Percentiles rank a stretch among this genome's conserved stretches.
Evolutionary conservation across 2,888 invertebrate genomes (phyloP).

Genomic region (Eledone cirrhosa): DNA sequence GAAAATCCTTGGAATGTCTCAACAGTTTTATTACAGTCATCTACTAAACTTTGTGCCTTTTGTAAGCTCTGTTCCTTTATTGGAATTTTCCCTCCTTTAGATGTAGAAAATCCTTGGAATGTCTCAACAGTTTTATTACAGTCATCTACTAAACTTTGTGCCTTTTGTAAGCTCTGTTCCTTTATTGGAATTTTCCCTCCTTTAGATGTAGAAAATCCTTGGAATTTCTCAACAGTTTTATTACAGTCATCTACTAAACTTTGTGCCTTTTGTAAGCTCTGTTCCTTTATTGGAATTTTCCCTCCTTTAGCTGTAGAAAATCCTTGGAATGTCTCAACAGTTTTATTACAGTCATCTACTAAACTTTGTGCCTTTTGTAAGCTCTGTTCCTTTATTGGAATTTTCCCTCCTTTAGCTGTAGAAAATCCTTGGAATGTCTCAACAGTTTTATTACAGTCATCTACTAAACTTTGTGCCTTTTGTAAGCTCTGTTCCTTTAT

Average conservation of each 20-base stretch:
- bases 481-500: neutral
- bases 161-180: neutral
- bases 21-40: neutral
- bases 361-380: neutral
- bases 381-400: slow-evolving; percentile 5
- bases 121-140: neutral
- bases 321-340: neutral
- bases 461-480: neutral
- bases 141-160: neutral
- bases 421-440: neutral
- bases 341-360: neutral
- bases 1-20: neutral
- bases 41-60: neutral
- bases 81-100: neutral
- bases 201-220: neutral
- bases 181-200: neutral
- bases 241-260: neutral
- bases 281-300: neutral
- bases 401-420: neutral
- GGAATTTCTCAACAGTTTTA: neutral
- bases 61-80: slow-evolving; percentile 15
- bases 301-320: neutral
- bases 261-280: slow-evolving; percentile 3
- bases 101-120: neutral
- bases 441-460: neutral